phyloP scores from a whole-genome alignment of 2,113 vertebrate genomes.

The Pterocles burchelli region DNA sequence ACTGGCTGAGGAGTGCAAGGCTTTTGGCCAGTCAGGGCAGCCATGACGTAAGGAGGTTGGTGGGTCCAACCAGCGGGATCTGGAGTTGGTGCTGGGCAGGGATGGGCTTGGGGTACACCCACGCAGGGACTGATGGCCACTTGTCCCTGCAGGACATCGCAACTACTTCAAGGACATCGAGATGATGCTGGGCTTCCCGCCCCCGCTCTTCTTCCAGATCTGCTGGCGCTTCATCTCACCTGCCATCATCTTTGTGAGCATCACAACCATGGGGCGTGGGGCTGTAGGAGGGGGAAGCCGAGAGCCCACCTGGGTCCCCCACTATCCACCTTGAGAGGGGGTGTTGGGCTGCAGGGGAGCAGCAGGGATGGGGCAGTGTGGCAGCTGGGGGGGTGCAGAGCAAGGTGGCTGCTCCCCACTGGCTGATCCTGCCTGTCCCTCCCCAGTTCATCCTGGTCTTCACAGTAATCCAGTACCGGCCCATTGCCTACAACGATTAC shows the following conservation, averaged over 20 bases:
- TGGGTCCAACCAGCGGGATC: fast-evolving
- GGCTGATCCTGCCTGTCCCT: not conserved
- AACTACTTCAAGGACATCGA: constrained; percentile 98
- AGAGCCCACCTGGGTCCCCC: not conserved
- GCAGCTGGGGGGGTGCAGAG: fast-evolving
- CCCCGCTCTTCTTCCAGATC: constrained; percentile 96
- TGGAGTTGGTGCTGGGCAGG: not conserved
- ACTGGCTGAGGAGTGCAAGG: not conserved
- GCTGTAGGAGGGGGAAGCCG: not conserved
- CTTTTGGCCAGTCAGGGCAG: fast-evolving
- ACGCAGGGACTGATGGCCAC: fast-evolving
- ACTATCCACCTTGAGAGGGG: not conserved
- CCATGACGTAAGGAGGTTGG: fast-evolving
- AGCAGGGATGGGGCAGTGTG: not conserved
- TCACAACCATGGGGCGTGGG: fast-evolving
- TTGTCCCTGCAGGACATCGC: constrained; percentile 80
- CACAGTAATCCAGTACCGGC: constrained; percentile 97
- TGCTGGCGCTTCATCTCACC: constrained; percentile 98
- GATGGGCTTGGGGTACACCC: fast-evolving
- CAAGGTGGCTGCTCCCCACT: not conserved
- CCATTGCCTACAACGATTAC: constrained; percentile 94
- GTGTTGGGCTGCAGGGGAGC: not conserved
- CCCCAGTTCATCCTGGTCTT: constrained; percentile 95
- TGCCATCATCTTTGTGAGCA: constrained; percentile 92
- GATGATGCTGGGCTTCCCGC: constrained; percentile 99